Evolutionary conservation across 2,797 vertebrate species (phyloP), one percentile per base, ranked within the genome.

Genomic region (Limosa lapponica): DNA sequence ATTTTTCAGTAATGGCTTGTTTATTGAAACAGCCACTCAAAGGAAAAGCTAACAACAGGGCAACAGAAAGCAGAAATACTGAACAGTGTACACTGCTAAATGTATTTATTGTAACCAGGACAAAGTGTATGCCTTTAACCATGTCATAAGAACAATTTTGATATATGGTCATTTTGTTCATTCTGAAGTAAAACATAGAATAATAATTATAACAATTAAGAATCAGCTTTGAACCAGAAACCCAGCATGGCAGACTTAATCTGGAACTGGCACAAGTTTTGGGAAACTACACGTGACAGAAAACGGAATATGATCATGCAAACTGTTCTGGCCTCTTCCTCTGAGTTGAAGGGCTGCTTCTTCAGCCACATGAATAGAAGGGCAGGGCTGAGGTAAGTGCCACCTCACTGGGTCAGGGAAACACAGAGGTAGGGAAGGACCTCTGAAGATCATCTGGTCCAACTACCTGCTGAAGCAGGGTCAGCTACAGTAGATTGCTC

Each of bases 1-100:
- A 84, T 95, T 97, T 97, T 78, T 87, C 83, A 92, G 90, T 97
- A 97, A 95, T 94, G 95, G 82, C 84, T 95, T 94, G 44, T 97
- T 98, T 96, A 88, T 93, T 97, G 95, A 96, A 96, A 84, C 71
- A 88, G 87, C 58, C 55, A 93, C 78, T 96, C 77, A 94, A 82
- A 92, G 52, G 83, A 93, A 95, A 96, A 96, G 72, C 51, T 93
- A 74, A 69, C 39, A 91, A 77, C 28, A 94, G 58, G 59, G 57
- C 48, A 95, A 90, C 14, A 84, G 48, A 78, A 72, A 82, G 85
- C 93, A 78, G 51, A 93, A 96, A 94, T 82, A 43, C 41, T 81
- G 49, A 87, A n/a, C n/a, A 46, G 10, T 36, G 39, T 57, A 65
- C n/a, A 11, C 17, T n/a, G 13, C 46, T 13, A 77, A 88, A 30